These are phyloP conservation scores for Dicranocentrus wangi DNA, from an alignment of 2,888 invertebrate species.

Conservation along the genomic window DNA sequence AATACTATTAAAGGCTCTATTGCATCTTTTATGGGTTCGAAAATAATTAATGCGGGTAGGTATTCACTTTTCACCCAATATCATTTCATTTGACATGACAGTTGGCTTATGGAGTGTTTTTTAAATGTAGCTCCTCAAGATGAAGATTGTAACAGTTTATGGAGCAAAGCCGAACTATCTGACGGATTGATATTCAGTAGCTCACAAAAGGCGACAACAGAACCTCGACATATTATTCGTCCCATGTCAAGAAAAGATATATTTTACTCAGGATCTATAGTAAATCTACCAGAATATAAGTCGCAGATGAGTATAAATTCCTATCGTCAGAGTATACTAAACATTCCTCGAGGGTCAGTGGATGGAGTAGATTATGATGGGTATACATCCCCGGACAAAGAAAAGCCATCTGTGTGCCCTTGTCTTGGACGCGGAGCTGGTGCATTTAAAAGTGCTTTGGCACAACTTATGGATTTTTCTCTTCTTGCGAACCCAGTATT, in stretches of 20 bases:
- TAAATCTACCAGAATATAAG: slow-evolving; percentile 93
- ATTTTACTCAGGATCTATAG: slow-evolving; percentile 96
- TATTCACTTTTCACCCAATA: no score
- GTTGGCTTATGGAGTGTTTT: background rate
- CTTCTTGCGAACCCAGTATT: slow-evolving; percentile 91
- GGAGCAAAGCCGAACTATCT: slow-evolving; percentile 73
- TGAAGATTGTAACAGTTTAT: slow-evolving; percentile 71
- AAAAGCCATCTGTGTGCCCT: slow-evolving; percentile 62
- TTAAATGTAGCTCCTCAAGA: slow-evolving; percentile 63
- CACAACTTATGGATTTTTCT: slow-evolving; percentile 93
- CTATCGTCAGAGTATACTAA: slow-evolving; percentile 92
- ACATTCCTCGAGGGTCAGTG: slow-evolving; percentile 80
- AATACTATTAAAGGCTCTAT: slow-evolving; percentile 61
- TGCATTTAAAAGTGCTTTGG: slow-evolving; percentile 85
- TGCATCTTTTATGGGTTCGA: slow-evolving; percentile 63
- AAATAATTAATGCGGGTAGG: slow-evolving; percentile 62
- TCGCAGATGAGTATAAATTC: slow-evolving; percentile 92
- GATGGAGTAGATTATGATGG: slow-evolving; percentile 56
- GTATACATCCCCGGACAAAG: slow-evolving; percentile 53
- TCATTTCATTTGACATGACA: background rate
- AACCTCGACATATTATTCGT: slow-evolving; percentile 84
- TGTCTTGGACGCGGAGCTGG: slow-evolving; percentile 66
- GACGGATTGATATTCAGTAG: slow-evolving; percentile 72
- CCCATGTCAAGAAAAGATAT: slow-evolving; percentile 96
- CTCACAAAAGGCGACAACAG: slow-evolving; percentile 74